These are phyloP conservation scores for Eristalis intricaria DNA, from an alignment of 2,888 invertebrate genomes.

Conservation along the genomic window DNA sequence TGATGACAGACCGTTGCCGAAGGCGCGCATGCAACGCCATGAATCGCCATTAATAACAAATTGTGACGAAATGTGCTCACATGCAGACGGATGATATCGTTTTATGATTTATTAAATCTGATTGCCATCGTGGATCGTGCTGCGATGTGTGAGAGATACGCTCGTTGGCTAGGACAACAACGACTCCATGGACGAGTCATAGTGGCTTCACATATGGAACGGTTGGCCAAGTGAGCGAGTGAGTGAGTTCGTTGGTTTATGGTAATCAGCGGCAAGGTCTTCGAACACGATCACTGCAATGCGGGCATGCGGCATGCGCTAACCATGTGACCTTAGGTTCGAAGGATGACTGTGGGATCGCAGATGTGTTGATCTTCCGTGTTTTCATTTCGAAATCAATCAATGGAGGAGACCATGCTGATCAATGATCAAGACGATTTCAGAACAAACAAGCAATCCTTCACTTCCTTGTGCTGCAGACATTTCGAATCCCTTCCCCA, in stretches of 20 bases:
- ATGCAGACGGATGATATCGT: conserved; percentile 61
- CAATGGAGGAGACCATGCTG: too few species aligned
- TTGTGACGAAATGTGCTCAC: conserved; percentile 61
- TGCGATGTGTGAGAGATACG: conserved; percentile 33
- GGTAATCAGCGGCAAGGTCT: conserved; percentile 51
- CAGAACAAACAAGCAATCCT: background rate
- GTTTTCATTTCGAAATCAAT: too few species aligned
- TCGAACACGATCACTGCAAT: background rate
- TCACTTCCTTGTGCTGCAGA: background rate
- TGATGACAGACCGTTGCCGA: conserved; percentile 16
- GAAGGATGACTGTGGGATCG: too few species aligned
- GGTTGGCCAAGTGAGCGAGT: conserved; percentile 10
- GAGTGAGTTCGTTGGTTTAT: conserved; percentile 25
- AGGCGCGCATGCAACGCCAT: conserved; percentile 30
- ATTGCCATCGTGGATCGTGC: conserved; percentile 54
- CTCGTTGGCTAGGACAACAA: conserved; percentile 53
- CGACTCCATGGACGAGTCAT: background rate
- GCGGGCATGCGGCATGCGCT: too few species aligned
- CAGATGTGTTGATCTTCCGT: too few species aligned
- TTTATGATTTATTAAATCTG: conserved; percentile 69
- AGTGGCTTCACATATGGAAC: background rate
- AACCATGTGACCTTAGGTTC: too few species aligned
- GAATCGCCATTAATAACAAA: conserved; percentile 66
- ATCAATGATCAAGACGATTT: too few species aligned
- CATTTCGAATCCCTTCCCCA: background rate